Evolutionary conservation across 2,113 vertebrate species (phyloP).

Genomic region (Channa maculata): DNA sequence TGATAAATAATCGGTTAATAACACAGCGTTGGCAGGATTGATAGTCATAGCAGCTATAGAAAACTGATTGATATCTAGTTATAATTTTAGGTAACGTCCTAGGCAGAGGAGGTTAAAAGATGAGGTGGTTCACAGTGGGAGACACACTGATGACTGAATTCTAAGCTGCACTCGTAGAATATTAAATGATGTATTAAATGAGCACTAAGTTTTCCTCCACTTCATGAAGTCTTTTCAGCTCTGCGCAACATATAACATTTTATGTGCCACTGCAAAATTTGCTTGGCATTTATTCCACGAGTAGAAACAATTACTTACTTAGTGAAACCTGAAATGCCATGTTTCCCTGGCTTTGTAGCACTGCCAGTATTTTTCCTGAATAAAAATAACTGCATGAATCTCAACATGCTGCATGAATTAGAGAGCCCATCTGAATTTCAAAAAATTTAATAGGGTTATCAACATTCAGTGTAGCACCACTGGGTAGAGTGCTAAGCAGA

Average conservation of each 20-base stretch:
- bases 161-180: neutral
- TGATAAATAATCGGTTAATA: too few species aligned
- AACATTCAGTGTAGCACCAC: constrained; percentile 31
- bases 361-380: constrained; percentile 14
- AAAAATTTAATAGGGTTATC: constrained; percentile 42
- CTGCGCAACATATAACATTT: neutral
- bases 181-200: constrained; percentile 21
- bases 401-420: constrained; percentile 29
- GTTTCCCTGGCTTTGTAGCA: constrained; percentile 6
- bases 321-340: too few species aligned
- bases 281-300: neutral
- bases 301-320: too few species aligned
- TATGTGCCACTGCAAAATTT: neutral
- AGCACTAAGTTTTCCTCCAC: neutral
- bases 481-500: constrained; percentile 24
- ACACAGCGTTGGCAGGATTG: too few species aligned
- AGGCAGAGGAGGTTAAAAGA: neutral
- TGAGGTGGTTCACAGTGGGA: neutral
- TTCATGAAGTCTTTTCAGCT: neutral
- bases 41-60: too few species aligned
- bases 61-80: too few species aligned
- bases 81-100: neutral
- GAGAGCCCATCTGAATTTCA: constrained; percentile 40
- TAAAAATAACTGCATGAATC: constrained; percentile 29
- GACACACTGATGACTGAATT: constrained; percentile 27